A percentile compares a stretch with the other conserved stretches of the same genome.
Conservation (phyloP, 2,113 vertebrate species). For the Neomonachus schauinslandi region DNA sequence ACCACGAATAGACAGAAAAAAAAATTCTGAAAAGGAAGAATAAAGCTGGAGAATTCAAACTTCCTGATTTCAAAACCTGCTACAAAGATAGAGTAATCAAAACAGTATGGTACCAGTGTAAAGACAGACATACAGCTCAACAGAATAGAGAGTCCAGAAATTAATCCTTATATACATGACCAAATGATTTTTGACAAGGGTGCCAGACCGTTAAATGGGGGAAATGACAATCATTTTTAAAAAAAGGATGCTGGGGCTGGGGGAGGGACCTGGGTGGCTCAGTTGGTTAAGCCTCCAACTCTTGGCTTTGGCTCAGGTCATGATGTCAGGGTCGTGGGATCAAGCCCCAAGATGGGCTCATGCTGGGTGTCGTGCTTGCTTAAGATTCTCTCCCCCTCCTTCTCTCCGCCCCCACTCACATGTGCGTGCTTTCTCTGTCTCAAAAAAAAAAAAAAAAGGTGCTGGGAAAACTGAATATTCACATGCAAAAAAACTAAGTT, state of each 20-base stretch:
- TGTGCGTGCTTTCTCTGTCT: not conserved
- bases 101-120: not conserved
- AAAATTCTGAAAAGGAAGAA: not conserved
- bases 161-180: not conserved
- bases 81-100: not conserved
- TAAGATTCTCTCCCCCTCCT: not conserved
- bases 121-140: not conserved
- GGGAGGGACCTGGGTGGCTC: not conserved
- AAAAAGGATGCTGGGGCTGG: not conserved
- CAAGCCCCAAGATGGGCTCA: not conserved
- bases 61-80: not conserved
- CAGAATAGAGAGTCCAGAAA: not conserved
- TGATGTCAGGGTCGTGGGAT: not conserved
- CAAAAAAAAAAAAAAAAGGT: too few relatives aligned
- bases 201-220: not conserved
- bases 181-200: not conserved
- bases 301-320: not conserved
- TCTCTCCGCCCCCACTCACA: not conserved
- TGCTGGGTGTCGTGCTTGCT: too few relatives aligned
- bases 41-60: not conserved
- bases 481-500: not conserved
- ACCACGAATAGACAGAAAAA: not conserved
- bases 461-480: not conserved
- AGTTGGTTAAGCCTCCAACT: not conserved
- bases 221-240: not conserved